Evolutionary conservation across 2,888 invertebrate genomes (phyloP), one percentile per base, ranked within the genome.

Genomic region (Leucania comma): DNA sequence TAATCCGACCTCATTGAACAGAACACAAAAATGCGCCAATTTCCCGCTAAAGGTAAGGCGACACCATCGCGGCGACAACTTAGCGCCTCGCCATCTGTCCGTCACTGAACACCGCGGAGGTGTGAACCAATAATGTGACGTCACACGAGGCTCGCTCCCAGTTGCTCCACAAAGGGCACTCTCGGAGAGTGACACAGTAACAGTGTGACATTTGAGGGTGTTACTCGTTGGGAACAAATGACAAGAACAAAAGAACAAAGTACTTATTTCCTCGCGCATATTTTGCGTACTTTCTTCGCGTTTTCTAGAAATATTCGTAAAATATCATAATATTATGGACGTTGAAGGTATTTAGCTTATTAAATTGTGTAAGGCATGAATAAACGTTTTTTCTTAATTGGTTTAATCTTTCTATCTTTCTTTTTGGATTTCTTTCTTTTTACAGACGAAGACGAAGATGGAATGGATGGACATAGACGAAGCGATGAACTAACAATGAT

Each of bases 111-210:
- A 85, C 84, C 85, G 66, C 59, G 46, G 77, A 86, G 80, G 85
- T 80, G 86, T 73, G 86, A 86, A 76, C 68, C 82, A 32, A 84
- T 81, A 74, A 76, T 59, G 63, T 68, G 83, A 83, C 78, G 86
- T 78, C 80, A 82, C 80, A 6, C 9, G 50, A 51, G 59, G 78
- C 24, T 46, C 3, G 38, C 38, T 77, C 54, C 59, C 71, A 22
- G 0, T 12, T 69, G 38, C 26, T 38, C 56, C 53, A 78, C 26
- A 72, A 35, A 32, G 12, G 17, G 29, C 22, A 38, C 46, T 38
- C 22, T 29, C 24, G 24, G 17, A 56, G n/a, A 69, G 48, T 70
- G 17, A 12, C 14, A 26, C 5, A n/a, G n/a, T n/a, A n/a, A n/a
- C n/a, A n/a, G n/a, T n/a, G n/a, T n/a, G n/a, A n/a, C n/a, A n/a